Evolutionary conservation across 2,888 invertebrate species (phyloP), one percentile per base, ranked within the genome.

Genomic region (Eueremaeus valkanovi): DNA sequence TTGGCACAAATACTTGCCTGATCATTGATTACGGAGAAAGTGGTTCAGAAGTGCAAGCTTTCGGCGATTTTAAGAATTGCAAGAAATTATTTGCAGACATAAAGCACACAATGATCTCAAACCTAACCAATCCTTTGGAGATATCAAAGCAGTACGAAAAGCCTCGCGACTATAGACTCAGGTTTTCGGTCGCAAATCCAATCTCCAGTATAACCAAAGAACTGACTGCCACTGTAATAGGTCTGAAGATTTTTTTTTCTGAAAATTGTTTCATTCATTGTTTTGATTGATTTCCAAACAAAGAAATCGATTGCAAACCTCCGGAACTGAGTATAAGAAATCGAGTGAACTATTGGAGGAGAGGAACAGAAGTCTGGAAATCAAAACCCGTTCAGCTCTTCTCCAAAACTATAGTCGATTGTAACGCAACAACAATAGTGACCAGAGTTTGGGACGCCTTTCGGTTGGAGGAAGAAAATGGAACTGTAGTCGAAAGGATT

Each of bases 1-100:
- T 78, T 21, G 80, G 80, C n/a, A 80, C 79, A 27, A 80, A 80
- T 63, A 77, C 80, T 0, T 80, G 80, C 45, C 61, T 80, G 0
- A 66, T 80, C 8, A 76, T 80, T 16, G 79, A 80, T 63, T 80
- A 76, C 73, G 80, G 80, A 33, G 80, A 80, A 55, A 45, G 29
- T 21, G n/a, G 21, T 16, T 40, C 61, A 13, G 29, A 73, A 18
- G 36, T 27, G 16, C 21, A 70, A 13, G 40, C 70, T 16, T 63
- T 33, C 21, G 75, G 74, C 9, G 72, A 76, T 9, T 6, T 18
- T 13, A 18, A 24, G 18, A 72, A 29, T 55, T 75, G 75, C 42
- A 33, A 36, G 40, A 49, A 58, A 75, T 21, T 72, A 13, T 75
- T 75, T 24, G 33, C 72, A 5, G 42, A 40, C 5, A 31, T 42